These are phyloP conservation scores for Halotydeus destructor DNA, from an alignment of 1,140 invertebrate species.

Conservation along the genomic window DNA sequence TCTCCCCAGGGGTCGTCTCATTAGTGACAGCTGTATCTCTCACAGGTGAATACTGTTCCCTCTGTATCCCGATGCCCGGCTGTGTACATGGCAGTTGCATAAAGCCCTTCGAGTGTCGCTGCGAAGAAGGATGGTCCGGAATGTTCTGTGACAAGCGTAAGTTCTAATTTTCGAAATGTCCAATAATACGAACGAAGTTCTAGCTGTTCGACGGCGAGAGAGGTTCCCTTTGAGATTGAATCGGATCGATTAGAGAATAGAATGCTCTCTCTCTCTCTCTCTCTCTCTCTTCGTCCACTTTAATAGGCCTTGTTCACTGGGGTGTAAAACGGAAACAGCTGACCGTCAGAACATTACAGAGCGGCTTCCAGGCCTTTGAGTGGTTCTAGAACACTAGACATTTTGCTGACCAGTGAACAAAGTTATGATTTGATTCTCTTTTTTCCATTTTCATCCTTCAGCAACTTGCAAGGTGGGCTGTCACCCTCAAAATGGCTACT, in stretches of 20 bases:
- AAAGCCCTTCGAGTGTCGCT: slow-evolving; percentile 33
- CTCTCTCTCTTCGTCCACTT: neutral
- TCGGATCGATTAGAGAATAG: too few species aligned
- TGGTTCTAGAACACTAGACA: neutral
- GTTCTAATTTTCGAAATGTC: slow-evolving; percentile 3
- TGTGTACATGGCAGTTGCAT: slow-evolving; percentile 36
- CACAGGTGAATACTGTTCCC: slow-evolving; percentile 20
- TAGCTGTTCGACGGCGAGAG: too few species aligned
- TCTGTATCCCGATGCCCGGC: slow-evolving; percentile 59
- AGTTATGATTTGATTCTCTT: neutral
- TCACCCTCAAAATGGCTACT: slow-evolving; percentile 55
- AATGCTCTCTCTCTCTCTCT: neutral
- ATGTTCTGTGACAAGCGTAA: slow-evolving; percentile 13
- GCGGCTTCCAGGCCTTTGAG: neutral
- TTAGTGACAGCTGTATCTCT: slow-evolving; percentile 1
- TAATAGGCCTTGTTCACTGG: too few species aligned
- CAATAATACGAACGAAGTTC: neutral
- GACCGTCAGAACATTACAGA: neutral
- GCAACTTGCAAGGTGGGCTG: slow-evolving; percentile 54
- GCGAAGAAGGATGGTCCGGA: slow-evolving; percentile 61
- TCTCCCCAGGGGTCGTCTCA: neutral
- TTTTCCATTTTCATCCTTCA: slow-evolving; percentile 20
- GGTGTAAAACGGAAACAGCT: slow-evolving; percentile 2
- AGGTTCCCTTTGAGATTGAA: too few species aligned
- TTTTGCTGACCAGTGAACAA: neutral